Base-by-base conservation (phyloP, 92 coral and sea anemone genomes). In the Palythoa heliodiscus region DNA sequence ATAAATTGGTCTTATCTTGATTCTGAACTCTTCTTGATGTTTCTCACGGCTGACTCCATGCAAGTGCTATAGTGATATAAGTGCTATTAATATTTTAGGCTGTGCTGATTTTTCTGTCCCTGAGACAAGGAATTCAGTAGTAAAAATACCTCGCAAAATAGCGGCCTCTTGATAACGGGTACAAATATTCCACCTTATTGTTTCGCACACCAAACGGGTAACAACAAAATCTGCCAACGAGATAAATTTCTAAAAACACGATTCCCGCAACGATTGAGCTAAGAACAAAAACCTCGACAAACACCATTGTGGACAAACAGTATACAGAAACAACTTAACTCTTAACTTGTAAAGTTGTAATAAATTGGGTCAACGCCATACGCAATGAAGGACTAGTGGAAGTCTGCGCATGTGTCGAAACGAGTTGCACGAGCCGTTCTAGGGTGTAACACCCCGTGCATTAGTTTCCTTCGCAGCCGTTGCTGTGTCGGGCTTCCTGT, bases 161-260 rank as follows among this genome's bases (percentile, higher is more conserved):
- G 24, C 13, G 6, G 22, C 82, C 82, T 29, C 47, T 38, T 10
- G 61, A 40, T 47, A 24, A 8, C 11, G 50, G 23, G 63, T 52
- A 75, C n/a, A 48, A 52, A n/a, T 75, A 39, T 52, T 50, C 63
- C 50, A 9, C 25, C 6, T 57, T 55, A 68, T 35, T 77, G 25
- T 77, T 38, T 15, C 69, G 69, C 24, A 66, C 48, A 20, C 82
- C 52, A 77, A 40, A 66, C 67, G 23, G 67, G 20, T 24, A 57
- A 19, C 82, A 77, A 35, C 82, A 77, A 77, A 77, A 55, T 12
- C 82, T 25, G 15, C 69, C 25, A 11, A 77, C 54, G 15, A 77
- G 70, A 37, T 77, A 77, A 35, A 77, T 11, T 57, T 77, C 82
- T 55, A 77, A 77, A 77, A 61, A 35, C 50, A 50, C 20, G 52